Conservation (phyloP, 2,888 invertebrate genomes). For the Rhingia campestris region DNA sequence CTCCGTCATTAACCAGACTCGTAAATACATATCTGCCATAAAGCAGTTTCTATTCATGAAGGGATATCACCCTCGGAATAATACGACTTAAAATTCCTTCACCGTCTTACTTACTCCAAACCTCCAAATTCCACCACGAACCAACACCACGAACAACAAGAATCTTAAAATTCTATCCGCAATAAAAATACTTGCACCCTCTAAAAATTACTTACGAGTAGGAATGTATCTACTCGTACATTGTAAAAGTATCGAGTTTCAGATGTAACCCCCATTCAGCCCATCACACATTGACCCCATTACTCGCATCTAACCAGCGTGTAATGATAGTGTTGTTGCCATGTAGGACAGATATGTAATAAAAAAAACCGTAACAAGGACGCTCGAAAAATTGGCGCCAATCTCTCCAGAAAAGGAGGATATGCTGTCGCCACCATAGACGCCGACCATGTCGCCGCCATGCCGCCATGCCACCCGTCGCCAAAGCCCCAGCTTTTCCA, state of each 20-base stretch:
- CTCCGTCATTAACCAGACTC: no score
- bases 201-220: conserved; percentile 2
- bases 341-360: conserved; percentile 46
- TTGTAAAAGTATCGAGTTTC: conserved; percentile 6
- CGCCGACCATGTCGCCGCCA: not conserved
- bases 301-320: not conserved
- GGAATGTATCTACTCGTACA: no score
- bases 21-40: no score
- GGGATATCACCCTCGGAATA: no score
- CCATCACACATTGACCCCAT: conserved; percentile 50
- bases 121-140: no score
- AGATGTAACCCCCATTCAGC: conserved; percentile 13
- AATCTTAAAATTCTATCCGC: not conserved
- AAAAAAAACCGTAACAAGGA: conserved; percentile 31
- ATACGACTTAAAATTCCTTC: no score
- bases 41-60: no score
- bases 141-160: no score
- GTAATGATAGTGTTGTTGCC: conserved; percentile 34
- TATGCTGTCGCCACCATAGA: conserved; percentile 49
- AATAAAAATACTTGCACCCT: conserved; percentile 9
- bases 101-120: no score
- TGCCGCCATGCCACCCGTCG: conserved; percentile 14
- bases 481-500: conserved; percentile 51
- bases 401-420: conserved; percentile 32
- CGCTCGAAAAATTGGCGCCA: conserved; percentile 71